phyloP scores from a whole-genome alignment of 2,113 vertebrate genomes.

The Paraplagusia blochii region DNA sequence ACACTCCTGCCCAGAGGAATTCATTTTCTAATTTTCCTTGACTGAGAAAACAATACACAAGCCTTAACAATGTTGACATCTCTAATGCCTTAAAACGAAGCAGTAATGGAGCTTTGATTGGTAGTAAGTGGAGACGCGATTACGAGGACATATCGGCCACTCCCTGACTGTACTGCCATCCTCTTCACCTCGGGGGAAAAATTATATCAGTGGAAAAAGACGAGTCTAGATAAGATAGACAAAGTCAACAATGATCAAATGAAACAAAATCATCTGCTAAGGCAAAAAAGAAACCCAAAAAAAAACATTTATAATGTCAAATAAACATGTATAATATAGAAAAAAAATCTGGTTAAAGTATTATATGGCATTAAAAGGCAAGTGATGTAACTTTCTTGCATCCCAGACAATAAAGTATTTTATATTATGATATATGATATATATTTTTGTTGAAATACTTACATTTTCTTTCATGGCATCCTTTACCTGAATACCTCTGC shows the following conservation, averaged over 20 bases:
- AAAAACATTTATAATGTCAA: too few species aligned
- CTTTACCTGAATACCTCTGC: too few species aligned
- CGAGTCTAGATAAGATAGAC: neutral
- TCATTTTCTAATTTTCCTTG: slow-evolving; percentile 79
- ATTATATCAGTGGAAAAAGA: slow-evolving; percentile 5
- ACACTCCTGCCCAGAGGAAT: slow-evolving; percentile 81
- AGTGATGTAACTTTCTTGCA: too few species aligned
- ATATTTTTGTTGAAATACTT: too few species aligned
- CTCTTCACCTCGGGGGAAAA: slow-evolving; percentile 9
- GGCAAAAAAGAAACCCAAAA: too few species aligned
- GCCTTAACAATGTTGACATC: slow-evolving; percentile 81
- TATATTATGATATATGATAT: too few species aligned
- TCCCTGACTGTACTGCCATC: slow-evolving; percentile 22
- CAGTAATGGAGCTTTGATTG: slow-evolving; percentile 72
- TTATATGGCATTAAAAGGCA: too few species aligned
- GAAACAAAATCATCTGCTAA: neutral
- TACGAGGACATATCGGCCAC: slow-evolving; percentile 50
- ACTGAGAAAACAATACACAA: slow-evolving; percentile 79
- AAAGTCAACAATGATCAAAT: neutral
- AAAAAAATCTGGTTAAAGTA: too few species aligned
- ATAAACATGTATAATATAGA: too few species aligned
- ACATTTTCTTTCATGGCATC: too few species aligned
- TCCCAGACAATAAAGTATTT: too few species aligned
- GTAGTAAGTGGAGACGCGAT: slow-evolving; percentile 60
- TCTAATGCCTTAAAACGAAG: slow-evolving; percentile 75